phyloP scores from a whole-genome alignment of 2,888 invertebrate genomes.

The Erebia epiphron region DNA sequence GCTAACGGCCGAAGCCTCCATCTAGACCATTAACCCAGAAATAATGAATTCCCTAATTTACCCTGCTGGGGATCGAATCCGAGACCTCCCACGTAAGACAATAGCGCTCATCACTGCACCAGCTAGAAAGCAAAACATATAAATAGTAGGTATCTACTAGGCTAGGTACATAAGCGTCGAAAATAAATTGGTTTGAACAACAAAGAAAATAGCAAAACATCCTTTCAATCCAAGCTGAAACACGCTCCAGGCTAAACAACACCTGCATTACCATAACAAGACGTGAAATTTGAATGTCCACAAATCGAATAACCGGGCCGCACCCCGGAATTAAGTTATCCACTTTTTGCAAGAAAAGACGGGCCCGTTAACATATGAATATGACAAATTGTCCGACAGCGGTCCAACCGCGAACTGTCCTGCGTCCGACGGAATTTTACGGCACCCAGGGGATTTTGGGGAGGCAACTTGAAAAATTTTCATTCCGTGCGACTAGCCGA shows the following conservation, averaged over 20 bases:
- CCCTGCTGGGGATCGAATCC: no score
- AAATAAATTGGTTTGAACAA: not conserved
- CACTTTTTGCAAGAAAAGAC: slow-evolving; percentile 82
- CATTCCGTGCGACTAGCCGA: slow-evolving; percentile 72
- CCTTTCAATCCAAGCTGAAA: slow-evolving; percentile 39
- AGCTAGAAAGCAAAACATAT: no score
- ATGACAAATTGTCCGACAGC: slow-evolving; percentile 81
- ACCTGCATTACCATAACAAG: slow-evolving; percentile 82
- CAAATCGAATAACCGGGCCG: slow-evolving; percentile 77
- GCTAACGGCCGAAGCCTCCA: no score
- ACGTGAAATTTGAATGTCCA: slow-evolving; percentile 80
- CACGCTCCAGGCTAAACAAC: slow-evolving; percentile 70
- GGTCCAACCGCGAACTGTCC: slow-evolving; percentile 70
- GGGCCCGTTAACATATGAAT: slow-evolving; percentile 83
- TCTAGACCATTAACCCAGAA: no score
- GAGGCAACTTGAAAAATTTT: slow-evolving; percentile 82
- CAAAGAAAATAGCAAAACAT: not conserved
- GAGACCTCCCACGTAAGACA: no score
- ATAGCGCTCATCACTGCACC: no score
- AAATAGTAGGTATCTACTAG: no score
- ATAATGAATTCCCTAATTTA: no score
- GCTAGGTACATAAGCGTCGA: not conserved
- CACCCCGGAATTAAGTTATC: slow-evolving; percentile 77
- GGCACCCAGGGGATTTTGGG: slow-evolving; percentile 74
- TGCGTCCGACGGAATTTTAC: slow-evolving; percentile 76